Evolutionary conservation across 2,888 invertebrate species (phyloP).

Genomic region (Brenthis daphne): DNA sequence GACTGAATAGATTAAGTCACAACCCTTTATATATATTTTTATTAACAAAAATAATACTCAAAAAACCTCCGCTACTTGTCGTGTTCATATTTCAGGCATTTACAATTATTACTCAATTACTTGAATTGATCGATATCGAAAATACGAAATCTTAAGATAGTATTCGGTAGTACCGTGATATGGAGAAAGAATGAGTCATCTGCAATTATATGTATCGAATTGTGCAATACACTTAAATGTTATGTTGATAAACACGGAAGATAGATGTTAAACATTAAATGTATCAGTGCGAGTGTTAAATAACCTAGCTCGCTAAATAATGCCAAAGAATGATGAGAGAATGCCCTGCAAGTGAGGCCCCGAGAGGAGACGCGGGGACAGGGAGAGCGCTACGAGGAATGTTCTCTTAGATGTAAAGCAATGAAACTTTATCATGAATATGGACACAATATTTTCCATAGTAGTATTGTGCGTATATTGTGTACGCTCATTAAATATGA

Average conservation of each 20-base stretch:
- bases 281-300: conserved; percentile 54
- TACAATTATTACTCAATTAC: conserved; percentile 37
- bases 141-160: conserved; percentile 49
- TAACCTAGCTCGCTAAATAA: conserved; percentile 78
- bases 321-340: conserved; percentile 77
- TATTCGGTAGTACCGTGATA: conserved; percentile 46
- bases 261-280: conserved; percentile 38
- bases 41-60: conserved; percentile 61
- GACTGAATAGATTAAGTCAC: conserved; percentile 81
- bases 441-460: conserved; percentile 29
- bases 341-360: conserved; percentile 51
- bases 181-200: conserved; percentile 43
- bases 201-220: conserved; percentile 51
- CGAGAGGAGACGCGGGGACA: conserved; percentile 40
- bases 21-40: conserved; percentile 62
- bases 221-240: conserved; percentile 65
- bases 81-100: conserved; percentile 49
- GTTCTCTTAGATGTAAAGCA: conserved; percentile 19
- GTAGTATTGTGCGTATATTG: conserved; percentile 34
- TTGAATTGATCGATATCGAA: conserved; percentile 45
- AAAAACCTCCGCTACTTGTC: conserved; percentile 55
- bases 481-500: conserved; percentile 39
- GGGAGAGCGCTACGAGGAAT: conserved; percentile 36
- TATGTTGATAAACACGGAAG: conserved; percentile 38
- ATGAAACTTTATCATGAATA: conserved; percentile 24